Conservation (phyloP, 2,797 vertebrate genomes). For the Urocyon cinereoargenteus region DNA sequence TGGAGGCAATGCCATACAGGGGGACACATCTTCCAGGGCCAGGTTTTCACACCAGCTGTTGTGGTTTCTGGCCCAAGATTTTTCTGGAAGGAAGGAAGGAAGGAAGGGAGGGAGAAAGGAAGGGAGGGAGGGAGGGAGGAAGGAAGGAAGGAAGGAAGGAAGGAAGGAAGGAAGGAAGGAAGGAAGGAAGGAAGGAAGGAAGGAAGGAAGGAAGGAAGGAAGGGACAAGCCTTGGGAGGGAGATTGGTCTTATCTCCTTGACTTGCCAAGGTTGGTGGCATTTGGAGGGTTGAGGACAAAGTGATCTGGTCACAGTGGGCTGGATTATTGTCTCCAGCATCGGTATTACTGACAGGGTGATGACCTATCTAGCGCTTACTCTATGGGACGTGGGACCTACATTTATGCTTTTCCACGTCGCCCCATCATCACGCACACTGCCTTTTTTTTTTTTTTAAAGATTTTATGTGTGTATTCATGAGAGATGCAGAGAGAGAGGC, state of each 20-base stretch:
- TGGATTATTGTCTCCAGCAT: fast-evolving
- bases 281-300: neutral
- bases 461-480: too few species aligned
- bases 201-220: neutral
- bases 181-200: neutral
- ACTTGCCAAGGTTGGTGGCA: neutral
- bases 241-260: neutral
- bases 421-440: too few species aligned
- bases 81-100: neutral
- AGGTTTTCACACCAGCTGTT: neutral
- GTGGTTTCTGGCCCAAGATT: neutral
- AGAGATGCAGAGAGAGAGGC: too few species aligned
- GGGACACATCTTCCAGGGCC: neutral
- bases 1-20: neutral
- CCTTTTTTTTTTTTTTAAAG: too few species aligned
- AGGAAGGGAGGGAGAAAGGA: neutral
- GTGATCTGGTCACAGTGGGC: neutral
- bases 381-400: fast-evolving
- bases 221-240: neutral
- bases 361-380: neutral
- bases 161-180: neutral
- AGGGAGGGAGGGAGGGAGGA: neutral
- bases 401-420: fast-evolving
- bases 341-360: neutral
- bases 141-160: neutral